Evolutionary conservation across 1,140 invertebrate genomes (phyloP).

Genomic region (Apis laboriosa): DNA sequence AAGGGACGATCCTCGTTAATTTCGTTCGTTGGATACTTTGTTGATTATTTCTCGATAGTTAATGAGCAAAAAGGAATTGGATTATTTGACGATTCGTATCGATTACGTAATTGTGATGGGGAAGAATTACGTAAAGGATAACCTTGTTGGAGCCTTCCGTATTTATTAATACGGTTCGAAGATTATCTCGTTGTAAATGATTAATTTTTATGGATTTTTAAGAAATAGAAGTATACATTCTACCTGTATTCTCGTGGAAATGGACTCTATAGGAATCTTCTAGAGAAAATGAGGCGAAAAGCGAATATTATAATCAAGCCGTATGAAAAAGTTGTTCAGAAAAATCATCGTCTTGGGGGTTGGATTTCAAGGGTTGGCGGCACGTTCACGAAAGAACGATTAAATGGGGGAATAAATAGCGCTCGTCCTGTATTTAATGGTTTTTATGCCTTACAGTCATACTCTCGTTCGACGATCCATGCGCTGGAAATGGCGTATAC

Average conservation of each 20-base stretch:
- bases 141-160: no score
- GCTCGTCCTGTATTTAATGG: constrained; percentile 53
- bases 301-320: not conserved
- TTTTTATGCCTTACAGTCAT: constrained; percentile 56
- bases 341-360: constrained; percentile 8
- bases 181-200: no score
- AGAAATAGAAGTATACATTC: no score
- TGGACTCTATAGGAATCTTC: not conserved
- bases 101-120: no score
- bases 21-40: not conserved
- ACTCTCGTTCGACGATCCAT: constrained; percentile 57
- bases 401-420: constrained; percentile 62
- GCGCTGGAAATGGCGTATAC: constrained; percentile 45
- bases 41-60: not conserved
- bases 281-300: not conserved
- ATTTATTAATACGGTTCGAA: no score
- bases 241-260: no score
- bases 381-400: constrained; percentile 51
- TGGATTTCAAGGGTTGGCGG: constrained; percentile 8
- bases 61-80: no score
- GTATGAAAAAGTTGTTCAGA: not conserved
- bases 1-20: not conserved
- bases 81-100: no score
- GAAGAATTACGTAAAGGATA: no score
- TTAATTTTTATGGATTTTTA: no score